Evolutionary conservation across 2,113 vertebrate species (phyloP).

Genomic region (Leptobrachium ailaonicum): DNA sequence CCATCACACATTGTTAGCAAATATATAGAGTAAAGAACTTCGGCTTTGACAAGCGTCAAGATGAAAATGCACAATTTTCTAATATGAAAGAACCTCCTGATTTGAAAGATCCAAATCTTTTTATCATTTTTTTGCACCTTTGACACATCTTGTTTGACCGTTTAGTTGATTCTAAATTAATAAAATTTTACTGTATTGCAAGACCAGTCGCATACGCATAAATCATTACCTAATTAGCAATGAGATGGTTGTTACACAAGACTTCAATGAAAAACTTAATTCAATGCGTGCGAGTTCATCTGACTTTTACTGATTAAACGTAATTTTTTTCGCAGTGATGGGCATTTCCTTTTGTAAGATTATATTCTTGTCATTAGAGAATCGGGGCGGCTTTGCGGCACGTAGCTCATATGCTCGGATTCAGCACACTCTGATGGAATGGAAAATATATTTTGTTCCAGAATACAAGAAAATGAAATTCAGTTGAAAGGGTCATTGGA

Average conservation of each 20-base stretch:
- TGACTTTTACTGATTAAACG: neutral
- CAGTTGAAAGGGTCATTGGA: slow-evolving; percentile 13
- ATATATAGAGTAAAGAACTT: too few relatives aligned
- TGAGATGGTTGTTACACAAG: neutral
- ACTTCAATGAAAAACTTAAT: neutral
- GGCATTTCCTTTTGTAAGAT: neutral
- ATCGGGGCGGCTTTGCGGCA: neutral
- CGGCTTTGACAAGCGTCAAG: too few relatives aligned
- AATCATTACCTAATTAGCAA: neutral
- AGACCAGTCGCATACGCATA: too few relatives aligned
- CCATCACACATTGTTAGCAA: too few relatives aligned
- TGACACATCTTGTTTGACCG: too few relatives aligned
- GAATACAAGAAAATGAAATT: slow-evolving; percentile 25
- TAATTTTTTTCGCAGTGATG: neutral
- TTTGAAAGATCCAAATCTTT: too few relatives aligned
- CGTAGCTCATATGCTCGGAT: slow-evolving; percentile 14
- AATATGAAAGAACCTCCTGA: too few relatives aligned
- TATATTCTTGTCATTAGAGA: slow-evolving; percentile 8
- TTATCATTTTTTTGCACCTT: too few relatives aligned
- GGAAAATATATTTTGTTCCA: slow-evolving; percentile 15
- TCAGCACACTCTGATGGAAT: slow-evolving; percentile 14
- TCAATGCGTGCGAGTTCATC: neutral
- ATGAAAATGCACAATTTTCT: too few relatives aligned
- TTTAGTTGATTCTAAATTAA: too few relatives aligned
- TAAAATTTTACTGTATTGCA: too few relatives aligned